phyloP scores from a whole-genome alignment of 2,888 invertebrate genomes.

The Electrophaes corylata region DNA sequence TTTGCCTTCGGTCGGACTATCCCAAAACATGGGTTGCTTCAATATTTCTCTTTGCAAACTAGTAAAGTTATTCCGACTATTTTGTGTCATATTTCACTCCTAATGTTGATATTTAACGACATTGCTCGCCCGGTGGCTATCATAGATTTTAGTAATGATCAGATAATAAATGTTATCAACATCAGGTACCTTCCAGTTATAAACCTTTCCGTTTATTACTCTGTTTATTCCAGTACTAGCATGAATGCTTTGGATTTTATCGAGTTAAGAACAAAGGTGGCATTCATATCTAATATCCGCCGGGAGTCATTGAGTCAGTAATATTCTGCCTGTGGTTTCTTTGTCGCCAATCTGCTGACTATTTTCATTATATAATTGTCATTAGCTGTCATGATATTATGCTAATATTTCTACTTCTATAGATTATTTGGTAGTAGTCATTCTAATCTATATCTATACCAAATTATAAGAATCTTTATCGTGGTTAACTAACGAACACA shows the following conservation, averaged over 20 bases:
- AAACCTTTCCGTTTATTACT: slow-evolving; percentile 34
- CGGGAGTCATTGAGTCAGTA: slow-evolving; percentile 31
- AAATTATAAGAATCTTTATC: too few species aligned
- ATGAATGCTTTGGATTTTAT: slow-evolving; percentile 36
- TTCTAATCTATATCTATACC: too few species aligned
- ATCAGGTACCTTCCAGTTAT: slow-evolving; percentile 16
- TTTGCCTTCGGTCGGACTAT: background rate
- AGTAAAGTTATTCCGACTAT: background rate
- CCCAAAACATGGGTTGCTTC: background rate
- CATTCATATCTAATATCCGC: slow-evolving; percentile 37
- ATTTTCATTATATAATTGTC: slow-evolving; percentile 31
- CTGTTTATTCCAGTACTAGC: slow-evolving; percentile 32
- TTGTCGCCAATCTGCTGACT: slow-evolving; percentile 33
- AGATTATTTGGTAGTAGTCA: too few species aligned
- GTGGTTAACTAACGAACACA: too few species aligned
- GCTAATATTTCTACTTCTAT: background rate
- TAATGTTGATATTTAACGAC: background rate
- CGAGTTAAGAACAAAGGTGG: slow-evolving; percentile 39
- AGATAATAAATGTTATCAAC: slow-evolving; percentile 7
- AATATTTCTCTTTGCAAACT: background rate
- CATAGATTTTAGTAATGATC: background rate
- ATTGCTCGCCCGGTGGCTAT: background rate
- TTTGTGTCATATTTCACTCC: background rate
- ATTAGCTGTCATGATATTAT: slow-evolving; percentile 24
- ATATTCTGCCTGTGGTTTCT: slow-evolving; percentile 32